Base-by-base conservation (phyloP, 2,888 invertebrate species). In the Axea sp. region DNA sequence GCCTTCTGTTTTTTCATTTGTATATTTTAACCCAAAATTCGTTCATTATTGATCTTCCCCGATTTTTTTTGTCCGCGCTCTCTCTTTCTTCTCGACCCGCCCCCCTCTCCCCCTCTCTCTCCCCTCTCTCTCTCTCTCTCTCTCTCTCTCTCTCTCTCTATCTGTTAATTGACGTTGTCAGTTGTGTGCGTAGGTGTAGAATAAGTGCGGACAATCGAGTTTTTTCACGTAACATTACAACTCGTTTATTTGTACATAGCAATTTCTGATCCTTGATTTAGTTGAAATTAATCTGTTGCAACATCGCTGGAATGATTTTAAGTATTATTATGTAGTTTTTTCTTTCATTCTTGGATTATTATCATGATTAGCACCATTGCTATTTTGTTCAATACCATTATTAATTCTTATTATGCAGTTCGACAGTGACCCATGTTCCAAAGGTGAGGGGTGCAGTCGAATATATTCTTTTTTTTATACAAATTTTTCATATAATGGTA, bases 371-470 rank as follows among this genome's bases (percentile, higher is more conserved):
- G n/a, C n/a, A n/a, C n/a, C n/a, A n/a, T n/a, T n/a, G n/a, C n/a
- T n/a, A n/a, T n/a, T n/a, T n/a, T n/a, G n/a, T n/a, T n/a, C n/a
- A n/a, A n/a, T n/a, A n/a, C n/a, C n/a, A n/a, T n/a, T n/a, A n/a
- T n/a, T n/a, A n/a, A 12, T 22, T 22, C 2, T 39, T 39, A 19
- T n/a, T 33, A 33, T 11, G 1, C 12, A 4, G 22, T 45, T 62
- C 19, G 35, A 22, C 8, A 59, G 43, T 33, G 49, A 51, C 26
- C 30, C 49, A 31, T 62, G 24, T 51, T 62, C 62, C 62, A 62
- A 51, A 62, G 62, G 62, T 62, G 62, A 51, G 4, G 62, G 62
- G 35, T 35, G 11, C 26, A 55, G 41, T 41, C 14, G 8, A 39
- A 33, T 22, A 43, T 33, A 22, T 33, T 35, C 2, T 22, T 8